Base-by-base conservation (phyloP, 1,140 invertebrate genomes). In the Macrostomum lignano region DNA sequence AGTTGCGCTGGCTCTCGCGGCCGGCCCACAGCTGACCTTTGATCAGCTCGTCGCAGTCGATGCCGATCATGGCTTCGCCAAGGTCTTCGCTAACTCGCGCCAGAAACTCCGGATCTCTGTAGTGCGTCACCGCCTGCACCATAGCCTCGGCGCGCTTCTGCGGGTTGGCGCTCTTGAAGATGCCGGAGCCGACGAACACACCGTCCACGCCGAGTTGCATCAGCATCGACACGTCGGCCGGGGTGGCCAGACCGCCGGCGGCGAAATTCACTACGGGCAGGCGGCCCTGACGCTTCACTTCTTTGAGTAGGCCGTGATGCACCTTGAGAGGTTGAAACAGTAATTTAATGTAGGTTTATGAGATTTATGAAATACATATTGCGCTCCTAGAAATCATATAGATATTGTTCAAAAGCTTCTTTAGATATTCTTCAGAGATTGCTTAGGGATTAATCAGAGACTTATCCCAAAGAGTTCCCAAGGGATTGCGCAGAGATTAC, bases 261-360 rank as follows among this genome's bases (percentile, higher is more conserved):
- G 49, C 49, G 39, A 51, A 51, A 32, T 51, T 48, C 20, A 51
- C 49, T 1, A 51, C 49, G 1, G 49, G 49, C 23, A 51, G 42
- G 29, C 47, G 36, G 2, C 47, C 47, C 7, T 47, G 36, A 34
- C 46, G 41, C 2, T 44, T 44, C n/a, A 47, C 49, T 36, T 46
- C 44, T 29, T 45, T 40, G 10, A 51, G 33, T 6, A 51, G 40
- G n/a, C 48, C 43, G 21, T 43, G 24, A n/a, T n/a, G n/a, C n/a
- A n/a, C n/a, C n/a, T n/a, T n/a, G n/a, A n/a, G n/a, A n/a, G n/a
- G n/a, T n/a, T n/a, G n/a, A n/a, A n/a, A n/a, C n/a, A n/a, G n/a
- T n/a, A n/a, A n/a, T n/a, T n/a, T n/a, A n/a, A n/a, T n/a, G n/a
- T n/a, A n/a, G n/a, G n/a, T n/a, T n/a, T n/a, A n/a, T n/a, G n/a